Conservation (phyloP, 1,140 invertebrate species). For the Colletes latitarsis region DNA sequence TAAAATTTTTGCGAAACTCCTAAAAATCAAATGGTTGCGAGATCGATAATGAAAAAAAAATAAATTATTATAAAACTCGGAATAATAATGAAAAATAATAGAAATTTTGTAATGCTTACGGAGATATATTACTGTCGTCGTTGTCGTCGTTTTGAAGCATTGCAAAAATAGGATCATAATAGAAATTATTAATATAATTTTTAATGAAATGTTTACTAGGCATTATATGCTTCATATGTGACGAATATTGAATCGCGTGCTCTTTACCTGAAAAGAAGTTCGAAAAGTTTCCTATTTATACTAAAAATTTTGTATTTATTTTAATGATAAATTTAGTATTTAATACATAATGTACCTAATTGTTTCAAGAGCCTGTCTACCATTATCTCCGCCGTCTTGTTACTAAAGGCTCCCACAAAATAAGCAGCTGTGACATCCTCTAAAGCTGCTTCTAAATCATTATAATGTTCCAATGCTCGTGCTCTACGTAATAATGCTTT, state of each 20-base stretch:
- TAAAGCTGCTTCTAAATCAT: constrained; percentile 89
- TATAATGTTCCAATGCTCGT: constrained; percentile 89
- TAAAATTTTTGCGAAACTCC: constrained; percentile 66
- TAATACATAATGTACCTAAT: constrained; percentile 82
- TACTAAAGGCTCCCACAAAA: constrained; percentile 93
- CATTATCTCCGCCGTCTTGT: constrained; percentile 88
- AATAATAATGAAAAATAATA: constrained; percentile 18
- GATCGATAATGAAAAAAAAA: constrained; percentile 13
- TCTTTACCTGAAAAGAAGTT: constrained; percentile 82
- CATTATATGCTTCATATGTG: constrained; percentile 86
- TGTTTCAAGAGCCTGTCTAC: constrained; percentile 93
- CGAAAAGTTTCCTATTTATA: neutral
- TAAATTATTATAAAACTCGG: constrained; percentile 26
- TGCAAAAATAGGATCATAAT: constrained; percentile 87
- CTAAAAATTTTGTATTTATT: neutral
- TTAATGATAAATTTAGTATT: neutral
- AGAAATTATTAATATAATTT: constrained; percentile 93
- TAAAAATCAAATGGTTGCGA: constrained; percentile 42
- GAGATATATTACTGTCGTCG: constrained; percentile 47
- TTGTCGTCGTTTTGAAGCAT: constrained; percentile 62
- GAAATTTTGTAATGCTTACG: constrained; percentile 60
- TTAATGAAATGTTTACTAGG: constrained; percentile 93
- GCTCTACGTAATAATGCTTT: constrained; percentile 94
- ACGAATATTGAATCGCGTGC: constrained; percentile 87
- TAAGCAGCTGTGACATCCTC: constrained; percentile 96